These are phyloP conservation scores for Folsomia candida DNA, from an alignment of 2,888 invertebrate species.

Conservation along the genomic window DNA sequence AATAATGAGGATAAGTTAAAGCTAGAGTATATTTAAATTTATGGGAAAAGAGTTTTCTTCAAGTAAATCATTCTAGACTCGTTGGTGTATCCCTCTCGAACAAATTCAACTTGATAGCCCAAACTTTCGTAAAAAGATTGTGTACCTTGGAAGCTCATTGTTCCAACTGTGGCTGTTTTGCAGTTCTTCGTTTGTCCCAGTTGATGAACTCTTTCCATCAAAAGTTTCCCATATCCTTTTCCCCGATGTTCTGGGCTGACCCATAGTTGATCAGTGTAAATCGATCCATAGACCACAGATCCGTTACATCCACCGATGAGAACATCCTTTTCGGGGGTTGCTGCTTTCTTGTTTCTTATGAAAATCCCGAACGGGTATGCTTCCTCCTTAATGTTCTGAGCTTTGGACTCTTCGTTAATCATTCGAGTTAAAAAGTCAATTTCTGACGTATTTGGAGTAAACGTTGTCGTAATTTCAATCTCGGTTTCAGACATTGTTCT, in stretches of 20 bases:
- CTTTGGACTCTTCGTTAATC: conserved; percentile 38
- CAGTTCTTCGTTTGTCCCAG: conserved; percentile 27
- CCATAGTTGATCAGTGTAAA: conserved; percentile 41
- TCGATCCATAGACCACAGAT: conserved; percentile 31
- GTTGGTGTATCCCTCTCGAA: conserved; percentile 30
- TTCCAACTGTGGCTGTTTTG: conserved; percentile 28
- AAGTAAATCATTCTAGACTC: conserved; percentile 34
- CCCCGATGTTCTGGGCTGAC: conserved; percentile 22
- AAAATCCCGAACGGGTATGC: conserved; percentile 38
- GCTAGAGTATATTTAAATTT: no score
- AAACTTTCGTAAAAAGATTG: conserved; percentile 33
- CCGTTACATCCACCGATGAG: conserved; percentile 38
- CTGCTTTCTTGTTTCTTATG: conserved; percentile 6
- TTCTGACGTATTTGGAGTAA: conserved; percentile 25
- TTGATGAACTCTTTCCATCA: conserved; percentile 38
- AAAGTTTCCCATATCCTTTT: conserved; percentile 32
- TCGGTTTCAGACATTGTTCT: conserved; percentile 75
- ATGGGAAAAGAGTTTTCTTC: conserved; percentile 28
- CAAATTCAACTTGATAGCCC: conserved; percentile 33
- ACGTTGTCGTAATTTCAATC: conserved; percentile 23
- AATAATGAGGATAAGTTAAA: no score
- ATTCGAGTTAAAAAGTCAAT: conserved; percentile 37
- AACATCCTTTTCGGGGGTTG: background rate
- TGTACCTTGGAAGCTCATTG: conserved; percentile 37
- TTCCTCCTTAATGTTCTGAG: conserved; percentile 26